A percentile compares a stretch with the other conserved stretches of the same genome.
Evolutionary conservation across 2,797 vertebrate genomes (phyloP).

Genomic region (Oryzias dopingdopingensis): DNA sequence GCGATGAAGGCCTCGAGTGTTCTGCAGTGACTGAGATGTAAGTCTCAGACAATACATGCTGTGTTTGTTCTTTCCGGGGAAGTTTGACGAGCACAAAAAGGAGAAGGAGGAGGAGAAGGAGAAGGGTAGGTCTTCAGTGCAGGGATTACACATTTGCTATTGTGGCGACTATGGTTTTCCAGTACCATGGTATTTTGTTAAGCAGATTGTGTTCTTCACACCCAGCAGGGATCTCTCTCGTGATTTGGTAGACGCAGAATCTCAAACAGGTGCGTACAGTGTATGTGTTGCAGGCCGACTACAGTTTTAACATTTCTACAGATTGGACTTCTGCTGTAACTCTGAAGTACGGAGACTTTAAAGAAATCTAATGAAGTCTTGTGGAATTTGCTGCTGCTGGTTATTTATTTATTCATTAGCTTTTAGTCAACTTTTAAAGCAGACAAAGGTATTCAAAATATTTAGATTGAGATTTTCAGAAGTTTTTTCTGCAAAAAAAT

Average conservation of each 20-base stretch:
- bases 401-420: too few relatives aligned
- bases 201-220: conserved; percentile 58
- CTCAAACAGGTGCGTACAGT: conserved; percentile 64
- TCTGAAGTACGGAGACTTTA: too few relatives aligned
- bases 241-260: conserved; percentile 32
- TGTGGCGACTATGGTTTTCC: conserved; percentile 52
- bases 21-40: conserved; percentile 78
- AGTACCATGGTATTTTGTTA: conserved; percentile 56
- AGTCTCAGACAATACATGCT: conserved; percentile 86
- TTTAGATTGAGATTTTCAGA: too few relatives aligned
- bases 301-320: background rate
- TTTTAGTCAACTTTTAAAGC: too few relatives aligned
- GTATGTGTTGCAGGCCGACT: background rate
- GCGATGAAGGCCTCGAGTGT: conserved; percentile 82
- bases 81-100: conserved; percentile 64
- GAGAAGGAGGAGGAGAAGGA: conserved; percentile 33
- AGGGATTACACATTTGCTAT: conserved; percentile 58
- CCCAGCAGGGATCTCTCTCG: conserved; percentile 43
- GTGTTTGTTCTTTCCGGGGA: conserved; percentile 85
- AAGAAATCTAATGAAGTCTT: too few relatives aligned
- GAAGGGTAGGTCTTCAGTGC: conserved; percentile 59
- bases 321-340: background rate
- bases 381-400: too few relatives aligned
- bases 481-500: too few relatives aligned
- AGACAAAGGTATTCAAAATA: too few relatives aligned